Base-by-base conservation (phyloP, 37 sponge, comb jelly and placozoan genomes). In the Ianthella basta region DNA sequence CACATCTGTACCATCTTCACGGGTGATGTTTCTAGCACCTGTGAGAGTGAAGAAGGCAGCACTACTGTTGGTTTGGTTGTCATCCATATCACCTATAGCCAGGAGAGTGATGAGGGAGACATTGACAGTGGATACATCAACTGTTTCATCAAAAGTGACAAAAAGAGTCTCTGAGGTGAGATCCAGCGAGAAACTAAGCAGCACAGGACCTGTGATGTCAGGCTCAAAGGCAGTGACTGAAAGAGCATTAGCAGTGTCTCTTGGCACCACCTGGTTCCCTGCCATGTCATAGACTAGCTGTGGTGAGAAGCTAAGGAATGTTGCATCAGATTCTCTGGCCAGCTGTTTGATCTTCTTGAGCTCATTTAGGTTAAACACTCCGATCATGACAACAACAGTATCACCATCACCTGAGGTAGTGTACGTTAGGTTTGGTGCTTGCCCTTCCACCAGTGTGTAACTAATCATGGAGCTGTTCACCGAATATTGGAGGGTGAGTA, bases 61-160 rank as follows among this genome's bases (percentile, higher is more conserved):
- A 20, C 65, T 55, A 8, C 56, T 55, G 34, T 41, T 59, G 3
- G 80, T 67, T 40, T 24, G 14, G 29, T 79, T 81, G 24, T 37
- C 6, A 60, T 33, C 74, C 25, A 29, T 21, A 0, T 56, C 81
- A 56, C n/a, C 56, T 25, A 57, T 41, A 8, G 19, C 64, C 6
- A 81, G 86, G 35, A 96, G 85, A 53, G 86, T 75, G 19, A 96
- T 69, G 66, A 60, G 57, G 32, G 90, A 80, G 29, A 94, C 84
- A 38, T 86, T 82, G n/a, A 90, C 55, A 0, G 94, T 89, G 55
- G 86, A 82, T 3, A 67, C 80, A 60, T 91, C 86, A 27, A 97
- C 88, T 27, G 95, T 97, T 73, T 97, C 97, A 89, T 97, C 94
- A 72, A 97, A 97, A 20, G 92, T 91, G n/a, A 97, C 86, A 18